Evolutionary conservation across 1,140 invertebrate genomes (phyloP).

Genomic region (Aricia agestis): DNA sequence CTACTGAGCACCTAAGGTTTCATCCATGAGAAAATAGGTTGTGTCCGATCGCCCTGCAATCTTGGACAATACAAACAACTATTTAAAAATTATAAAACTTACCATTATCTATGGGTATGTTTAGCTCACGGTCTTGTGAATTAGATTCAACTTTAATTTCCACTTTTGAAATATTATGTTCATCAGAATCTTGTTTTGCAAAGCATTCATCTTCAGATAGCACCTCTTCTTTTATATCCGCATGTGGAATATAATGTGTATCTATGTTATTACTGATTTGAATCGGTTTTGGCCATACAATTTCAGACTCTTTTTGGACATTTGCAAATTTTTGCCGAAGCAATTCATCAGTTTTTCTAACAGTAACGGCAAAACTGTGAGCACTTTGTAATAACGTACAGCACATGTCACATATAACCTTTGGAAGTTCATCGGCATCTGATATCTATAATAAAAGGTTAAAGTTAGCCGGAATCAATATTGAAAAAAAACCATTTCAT

Average conservation of each 20-base stretch:
- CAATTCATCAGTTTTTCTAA: constrained; percentile 40
- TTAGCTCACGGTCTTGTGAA: background rate
- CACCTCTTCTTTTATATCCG: constrained; percentile 51
- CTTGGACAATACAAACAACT: background rate
- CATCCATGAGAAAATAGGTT: background rate
- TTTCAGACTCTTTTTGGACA: constrained; percentile 7
- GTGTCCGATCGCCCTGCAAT: background rate
- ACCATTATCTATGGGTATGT: background rate
- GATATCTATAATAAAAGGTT: constrained; percentile 41
- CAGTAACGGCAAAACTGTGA: constrained; percentile 40
- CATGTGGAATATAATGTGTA: constrained; percentile 29
- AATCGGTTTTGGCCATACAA: constrained; percentile 58
- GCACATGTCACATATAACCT: constrained; percentile 51
- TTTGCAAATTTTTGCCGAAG: constrained; percentile 33
- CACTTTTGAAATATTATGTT: constrained; percentile 34
- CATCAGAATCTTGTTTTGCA: constrained; percentile 22
- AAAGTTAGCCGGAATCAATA: background rate
- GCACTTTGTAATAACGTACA: constrained; percentile 44
- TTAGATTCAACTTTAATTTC: constrained; percentile 58
- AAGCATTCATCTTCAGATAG: constrained; percentile 49
- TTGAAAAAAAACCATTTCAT: too few species aligned
- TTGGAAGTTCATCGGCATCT: constrained; percentile 43
- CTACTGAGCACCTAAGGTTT: too few species aligned
- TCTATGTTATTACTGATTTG: constrained; percentile 49
- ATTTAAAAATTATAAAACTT: background rate